phyloP scores from a whole-genome alignment of 2,113 vertebrate species.

The Indicator indicator region DNA sequence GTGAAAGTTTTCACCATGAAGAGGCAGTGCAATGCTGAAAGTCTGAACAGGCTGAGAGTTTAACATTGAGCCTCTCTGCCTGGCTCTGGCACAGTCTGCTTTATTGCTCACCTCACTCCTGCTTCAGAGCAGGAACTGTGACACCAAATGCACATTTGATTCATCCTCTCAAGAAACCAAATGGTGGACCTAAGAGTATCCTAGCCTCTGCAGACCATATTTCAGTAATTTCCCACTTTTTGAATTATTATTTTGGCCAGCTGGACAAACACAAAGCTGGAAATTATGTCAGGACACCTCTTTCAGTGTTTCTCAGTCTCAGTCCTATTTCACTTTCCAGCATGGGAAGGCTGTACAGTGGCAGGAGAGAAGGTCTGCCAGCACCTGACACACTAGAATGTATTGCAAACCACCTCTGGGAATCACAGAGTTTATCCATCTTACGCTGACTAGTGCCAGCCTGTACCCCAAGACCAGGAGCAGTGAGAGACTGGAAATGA shows the following conservation, averaged over 20 bases:
- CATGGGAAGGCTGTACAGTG: not conserved
- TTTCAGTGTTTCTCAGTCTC: not conserved
- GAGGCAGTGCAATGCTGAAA: slow-evolving; percentile 8
- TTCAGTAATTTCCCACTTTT: not conserved
- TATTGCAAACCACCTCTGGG: not conserved
- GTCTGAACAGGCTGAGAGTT: not conserved
- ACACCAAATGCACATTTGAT: not conserved
- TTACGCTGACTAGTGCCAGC: not conserved
- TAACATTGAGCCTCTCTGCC: not conserved
- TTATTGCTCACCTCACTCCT: not conserved
- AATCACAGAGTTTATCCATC: not conserved
- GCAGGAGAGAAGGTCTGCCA: not conserved
- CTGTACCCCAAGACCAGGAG: not conserved
- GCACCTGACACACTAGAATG: rapidly evolving
- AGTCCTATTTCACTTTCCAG: not conserved
- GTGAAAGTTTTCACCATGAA: slow-evolving; percentile 24
- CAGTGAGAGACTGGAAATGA: rapidly evolving
- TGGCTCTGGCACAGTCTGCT: not conserved
- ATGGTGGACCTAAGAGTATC: not conserved
- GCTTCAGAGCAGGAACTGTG: not conserved
- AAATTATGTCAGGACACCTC: not conserved
- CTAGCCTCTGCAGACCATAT: not conserved
- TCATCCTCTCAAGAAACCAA: not conserved
- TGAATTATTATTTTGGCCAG: not conserved
- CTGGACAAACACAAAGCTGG: not conserved